These are phyloP conservation scores for Sebastes taczanowskii DNA, from an alignment of 2,797 vertebrate genomes.

Conservation along the genomic window DNA sequence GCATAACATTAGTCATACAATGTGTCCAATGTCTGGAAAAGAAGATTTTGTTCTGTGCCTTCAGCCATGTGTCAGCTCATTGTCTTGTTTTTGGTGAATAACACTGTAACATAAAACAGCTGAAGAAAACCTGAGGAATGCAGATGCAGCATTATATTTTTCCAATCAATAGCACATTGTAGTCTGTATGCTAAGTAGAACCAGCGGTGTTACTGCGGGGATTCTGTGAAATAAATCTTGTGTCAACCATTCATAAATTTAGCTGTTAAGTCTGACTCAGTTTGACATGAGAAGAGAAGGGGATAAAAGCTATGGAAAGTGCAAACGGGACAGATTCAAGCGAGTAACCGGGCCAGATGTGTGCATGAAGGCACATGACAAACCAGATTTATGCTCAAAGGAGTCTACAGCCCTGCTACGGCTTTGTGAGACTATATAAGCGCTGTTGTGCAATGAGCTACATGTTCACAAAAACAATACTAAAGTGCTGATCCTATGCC, in stretches of 20 bases:
- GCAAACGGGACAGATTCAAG: not conserved
- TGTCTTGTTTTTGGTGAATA: conserved; percentile 1
- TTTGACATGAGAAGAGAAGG: not conserved
- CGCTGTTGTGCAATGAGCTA: not conserved
- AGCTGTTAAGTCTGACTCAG: not conserved
- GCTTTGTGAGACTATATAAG: not conserved
- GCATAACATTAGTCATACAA: conserved; percentile 10
- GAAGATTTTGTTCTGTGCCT: conserved; percentile 2
- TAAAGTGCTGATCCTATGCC: not conserved
- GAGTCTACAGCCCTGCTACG: not conserved
- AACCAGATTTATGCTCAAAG: not conserved
- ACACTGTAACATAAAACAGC: conserved; percentile 24
- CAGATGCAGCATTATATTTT: not conserved
- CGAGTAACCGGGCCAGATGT: not conserved
- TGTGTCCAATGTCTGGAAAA: not conserved
- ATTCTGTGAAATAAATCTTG: not conserved
- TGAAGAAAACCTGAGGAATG: conserved; percentile 7
- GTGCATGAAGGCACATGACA: not conserved
- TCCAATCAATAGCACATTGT: conserved; percentile 24
- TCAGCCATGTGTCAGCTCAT: not conserved
- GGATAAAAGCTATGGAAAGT: not conserved
- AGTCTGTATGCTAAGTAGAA: conserved; percentile 4
- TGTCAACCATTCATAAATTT: not conserved
- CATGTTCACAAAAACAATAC: not conserved
- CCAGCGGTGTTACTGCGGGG: not conserved